These are phyloP conservation scores for Drosophila formosana DNA, from an alignment of 2,888 invertebrate species.

Conservation along the genomic window DNA sequence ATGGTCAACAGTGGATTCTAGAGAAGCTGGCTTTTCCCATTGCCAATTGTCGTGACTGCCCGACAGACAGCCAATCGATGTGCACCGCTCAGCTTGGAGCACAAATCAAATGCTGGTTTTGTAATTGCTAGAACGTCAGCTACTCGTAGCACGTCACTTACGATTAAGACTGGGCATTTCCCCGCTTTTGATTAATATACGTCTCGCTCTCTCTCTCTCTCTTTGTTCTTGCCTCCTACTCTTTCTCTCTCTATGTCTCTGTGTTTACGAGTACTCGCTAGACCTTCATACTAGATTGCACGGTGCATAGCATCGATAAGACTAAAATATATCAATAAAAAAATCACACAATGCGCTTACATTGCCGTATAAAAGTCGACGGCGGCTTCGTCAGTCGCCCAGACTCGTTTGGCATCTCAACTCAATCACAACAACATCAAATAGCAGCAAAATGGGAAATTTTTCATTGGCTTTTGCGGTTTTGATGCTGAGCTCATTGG, in stretches of 20 bases:
- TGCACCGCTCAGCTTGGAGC: conserved; percentile 30
- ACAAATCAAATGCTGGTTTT: conserved; percentile 12
- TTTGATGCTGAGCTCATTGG: conserved; percentile 47
- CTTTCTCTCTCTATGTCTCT: not conserved
- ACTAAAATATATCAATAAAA: conserved; percentile 16
- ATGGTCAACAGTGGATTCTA: conserved; percentile 40
- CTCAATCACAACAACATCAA: conserved; percentile 24
- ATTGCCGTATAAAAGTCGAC: conserved; percentile 63
- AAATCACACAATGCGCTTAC: conserved; percentile 28
- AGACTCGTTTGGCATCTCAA: conserved; percentile 59
- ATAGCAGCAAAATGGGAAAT: conserved; percentile 47
- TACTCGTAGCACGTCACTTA: conserved; percentile 7
- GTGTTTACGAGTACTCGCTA: not conserved
- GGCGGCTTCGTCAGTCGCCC: conserved; percentile 33
- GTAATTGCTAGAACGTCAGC: conserved; percentile 40
- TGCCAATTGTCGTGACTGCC: conserved; percentile 56
- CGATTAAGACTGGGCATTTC: conserved; percentile 64
- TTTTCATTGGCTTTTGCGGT: conserved; percentile 44
- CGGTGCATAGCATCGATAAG: conserved; percentile 49
- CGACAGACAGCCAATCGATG: conserved; percentile 28
- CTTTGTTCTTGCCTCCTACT: not conserved
- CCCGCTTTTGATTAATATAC: conserved; percentile 59
- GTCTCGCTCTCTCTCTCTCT: not conserved
- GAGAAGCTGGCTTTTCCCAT: conserved; percentile 41
- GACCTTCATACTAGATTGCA: conserved; percentile 5